Percentiles rank a stretch among this genome's conserved stretches.
Conservation (phyloP, 2,113 vertebrate species). For the Xyliphius kryptos region DNA sequence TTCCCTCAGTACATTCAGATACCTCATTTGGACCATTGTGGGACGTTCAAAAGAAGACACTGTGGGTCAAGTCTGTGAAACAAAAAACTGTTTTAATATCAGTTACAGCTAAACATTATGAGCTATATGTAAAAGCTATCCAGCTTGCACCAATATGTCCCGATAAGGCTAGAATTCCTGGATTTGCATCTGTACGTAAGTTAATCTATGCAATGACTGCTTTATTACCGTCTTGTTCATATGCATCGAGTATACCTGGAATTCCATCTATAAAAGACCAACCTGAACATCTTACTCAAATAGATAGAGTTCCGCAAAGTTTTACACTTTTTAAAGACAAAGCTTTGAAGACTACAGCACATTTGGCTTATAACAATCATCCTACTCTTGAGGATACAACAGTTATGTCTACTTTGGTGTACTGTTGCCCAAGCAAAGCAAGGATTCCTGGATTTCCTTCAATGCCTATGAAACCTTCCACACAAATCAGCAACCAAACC, state of each 20-base stretch:
- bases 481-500: no score
- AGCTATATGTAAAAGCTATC: conserved; percentile 34
- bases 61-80: conserved; percentile 26
- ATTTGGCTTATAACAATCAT: neutral
- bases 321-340: conserved; percentile 18
- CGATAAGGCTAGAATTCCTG: conserved; percentile 28
- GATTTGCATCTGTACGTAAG: conserved; percentile 34
- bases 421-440: conserved; percentile 49
- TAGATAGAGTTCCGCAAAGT: conserved; percentile 35
- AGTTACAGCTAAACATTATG: conserved; percentile 18
- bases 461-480: no score
- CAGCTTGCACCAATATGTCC: conserved; percentile 43
- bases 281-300: no score
- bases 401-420: conserved; percentile 39
- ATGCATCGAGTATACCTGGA: conserved; percentile 16
- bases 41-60: neutral
- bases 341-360: conserved; percentile 24
- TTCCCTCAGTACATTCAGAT: conserved; percentile 32
- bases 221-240: conserved; percentile 18
- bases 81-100: conserved; percentile 13
- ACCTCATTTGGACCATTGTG: conserved; percentile 8
- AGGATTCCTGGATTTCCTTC: conserved; percentile 29
- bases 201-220: neutral
- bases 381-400: conserved; percentile 20
- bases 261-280: conserved; percentile 15